Evolutionary conservation across 2,113 vertebrate species (phyloP).

Genomic region (Phylloscopus whistleri): DNA sequence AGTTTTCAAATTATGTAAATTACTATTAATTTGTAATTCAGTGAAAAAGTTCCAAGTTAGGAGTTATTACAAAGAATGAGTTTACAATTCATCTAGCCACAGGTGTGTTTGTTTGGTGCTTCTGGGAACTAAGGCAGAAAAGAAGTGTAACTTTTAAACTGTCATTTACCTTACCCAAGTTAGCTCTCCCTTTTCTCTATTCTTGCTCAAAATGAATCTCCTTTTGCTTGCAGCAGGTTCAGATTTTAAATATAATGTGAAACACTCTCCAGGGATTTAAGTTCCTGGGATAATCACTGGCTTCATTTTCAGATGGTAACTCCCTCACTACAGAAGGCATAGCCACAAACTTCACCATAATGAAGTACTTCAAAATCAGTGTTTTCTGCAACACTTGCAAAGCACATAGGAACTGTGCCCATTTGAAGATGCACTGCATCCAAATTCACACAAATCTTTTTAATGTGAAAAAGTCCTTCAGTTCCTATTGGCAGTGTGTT

Average conservation of each 20-base stretch:
- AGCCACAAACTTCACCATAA: not conserved
- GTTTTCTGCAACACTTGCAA: not conserved
- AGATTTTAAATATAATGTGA: not conserved
- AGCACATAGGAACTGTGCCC: not conserved
- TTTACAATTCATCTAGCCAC: not conserved
- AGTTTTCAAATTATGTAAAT: not conserved
- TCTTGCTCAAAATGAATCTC: not conserved
- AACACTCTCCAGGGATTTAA: not conserved
- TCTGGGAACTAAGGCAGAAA: not conserved
- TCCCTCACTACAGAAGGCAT: not conserved
- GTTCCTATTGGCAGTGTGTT: not conserved
- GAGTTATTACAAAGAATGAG: not conserved
- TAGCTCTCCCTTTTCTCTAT: not conserved
- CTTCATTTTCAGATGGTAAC: not conserved
- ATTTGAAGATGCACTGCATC: not conserved
- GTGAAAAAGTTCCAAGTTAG: not conserved
- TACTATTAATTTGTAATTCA: not conserved
- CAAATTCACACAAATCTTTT: not conserved
- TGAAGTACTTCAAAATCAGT: not conserved
- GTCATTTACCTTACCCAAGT: not conserved
- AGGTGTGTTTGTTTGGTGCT: not conserved
- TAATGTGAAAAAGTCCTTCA: not conserved
- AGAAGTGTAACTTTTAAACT: not conserved
- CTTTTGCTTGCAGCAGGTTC: not conserved
- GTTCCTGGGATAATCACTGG: not conserved